Evolutionary conservation across 2,888 invertebrate genomes (phyloP).

Genomic region (Caenorhabditis sp.): DNA sequence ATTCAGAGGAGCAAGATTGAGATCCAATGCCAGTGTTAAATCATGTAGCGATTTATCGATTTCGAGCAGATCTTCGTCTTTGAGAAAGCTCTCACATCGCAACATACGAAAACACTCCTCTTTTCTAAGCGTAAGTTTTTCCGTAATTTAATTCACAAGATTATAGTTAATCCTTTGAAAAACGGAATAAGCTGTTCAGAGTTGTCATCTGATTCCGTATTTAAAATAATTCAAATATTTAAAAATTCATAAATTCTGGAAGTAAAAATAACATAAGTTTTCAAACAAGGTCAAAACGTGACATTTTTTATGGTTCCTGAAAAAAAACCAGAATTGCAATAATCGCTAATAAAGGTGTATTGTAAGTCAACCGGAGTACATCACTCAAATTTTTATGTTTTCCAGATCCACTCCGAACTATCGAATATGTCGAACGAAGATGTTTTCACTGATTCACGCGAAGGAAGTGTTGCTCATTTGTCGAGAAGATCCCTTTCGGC

Average conservation of each 20-base stretch:
- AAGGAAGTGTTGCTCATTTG: neutral
- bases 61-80: neutral
- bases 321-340: too few relatives aligned
- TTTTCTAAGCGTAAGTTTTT: constrained; percentile 20
- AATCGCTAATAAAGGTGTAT: too few relatives aligned
- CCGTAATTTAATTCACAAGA: too few relatives aligned
- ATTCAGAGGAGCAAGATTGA: constrained; percentile 24
- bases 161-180: too few relatives aligned
- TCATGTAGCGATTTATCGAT: constrained; percentile 7
- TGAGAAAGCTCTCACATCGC: neutral
- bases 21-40: constrained; percentile 29
- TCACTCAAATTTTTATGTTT: neutral
- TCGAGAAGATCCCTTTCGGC: neutral
- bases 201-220: too few relatives aligned
- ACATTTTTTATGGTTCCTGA: too few relatives aligned
- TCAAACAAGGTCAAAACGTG: too few relatives aligned
- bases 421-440: neutral
- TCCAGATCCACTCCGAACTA: neutral
- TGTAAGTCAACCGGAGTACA: too few relatives aligned
- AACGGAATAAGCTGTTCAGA: too few relatives aligned
- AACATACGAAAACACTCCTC: constrained; percentile 20
- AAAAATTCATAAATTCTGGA: too few relatives aligned
- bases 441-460: neutral
- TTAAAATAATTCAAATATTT: too few relatives aligned
- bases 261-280: too few relatives aligned